Base-by-base conservation (phyloP, 2,113 vertebrate species). In the Psittacus erithacus region DNA sequence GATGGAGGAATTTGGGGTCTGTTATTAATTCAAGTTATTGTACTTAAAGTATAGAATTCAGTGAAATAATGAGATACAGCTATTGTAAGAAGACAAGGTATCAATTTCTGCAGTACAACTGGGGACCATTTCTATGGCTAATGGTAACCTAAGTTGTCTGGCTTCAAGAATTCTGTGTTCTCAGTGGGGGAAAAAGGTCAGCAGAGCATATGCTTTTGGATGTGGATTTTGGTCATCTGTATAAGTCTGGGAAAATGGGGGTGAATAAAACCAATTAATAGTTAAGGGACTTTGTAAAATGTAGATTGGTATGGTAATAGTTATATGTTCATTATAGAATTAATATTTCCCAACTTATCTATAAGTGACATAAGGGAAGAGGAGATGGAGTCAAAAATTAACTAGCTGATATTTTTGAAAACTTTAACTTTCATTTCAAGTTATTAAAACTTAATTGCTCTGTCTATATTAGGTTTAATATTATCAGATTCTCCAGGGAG, bases 381-480 rank as follows among this genome's bases (percentile, higher is more conserved):
- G 13, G 14, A 14, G 44, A 64, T 78, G 35, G 27, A 14, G 27
- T 83, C 8, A 50, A 24, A 71, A 59, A 27, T 65, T 43, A 74
- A 49, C 18, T 59, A 52, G 28, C 11, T 62, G 41, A 52, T 52
- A 50, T 64, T 69, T 35, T 75, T 63, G 15, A 23, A 43, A 79
- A 59, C 31, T 68, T 93, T 23, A 50, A 12, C 25, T 91, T 88
- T 43, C 53, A 88, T 95, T 86, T 87, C 33, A 82, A 55, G 69
- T 92, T 91, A 96, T 81, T 95, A 63, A 92, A 93, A 86, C 35
- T 88, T 88, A 94, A 93, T 93, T 78, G 53, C 10, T 57, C 17
- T 82, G 62, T 80, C 57, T 82, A 5, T 78, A 43, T 65, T 65
- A 74, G 44, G 11, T 86, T 79, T 93, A 93, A 74, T 94, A 73